These are phyloP conservation scores for Austrolebias charrua DNA, from an alignment of 2,797 vertebrate genomes.

Conservation along the genomic window DNA sequence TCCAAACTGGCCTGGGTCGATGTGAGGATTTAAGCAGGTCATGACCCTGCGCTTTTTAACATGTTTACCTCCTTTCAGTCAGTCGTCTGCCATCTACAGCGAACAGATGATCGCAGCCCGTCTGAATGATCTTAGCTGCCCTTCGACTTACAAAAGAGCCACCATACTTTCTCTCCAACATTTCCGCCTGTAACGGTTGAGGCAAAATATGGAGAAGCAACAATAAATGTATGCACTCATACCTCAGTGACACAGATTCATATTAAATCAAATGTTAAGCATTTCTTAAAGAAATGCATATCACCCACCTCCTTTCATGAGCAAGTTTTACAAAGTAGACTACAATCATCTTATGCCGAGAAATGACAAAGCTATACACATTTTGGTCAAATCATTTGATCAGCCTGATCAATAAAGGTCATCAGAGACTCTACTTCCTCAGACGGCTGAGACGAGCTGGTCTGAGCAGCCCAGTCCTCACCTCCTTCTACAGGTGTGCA, in stretches of 20 bases:
- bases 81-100: constrained; percentile 16
- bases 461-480: no score
- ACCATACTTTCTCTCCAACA: constrained; percentile 95
- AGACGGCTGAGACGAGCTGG: no score
- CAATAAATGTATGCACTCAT: background rate
- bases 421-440: no score
- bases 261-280: no score
- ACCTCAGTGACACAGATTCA: background rate
- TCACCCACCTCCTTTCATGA: no score
- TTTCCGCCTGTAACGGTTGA: constrained; percentile 84
- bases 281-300: no score
- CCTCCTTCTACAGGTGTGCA: no score
- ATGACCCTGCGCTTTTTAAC: constrained; percentile 23
- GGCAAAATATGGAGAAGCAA: background rate
- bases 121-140: constrained; percentile 92
- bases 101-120: constrained; percentile 36
- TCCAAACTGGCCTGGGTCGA: constrained; percentile 14
- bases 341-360: no score
- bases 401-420: no score
- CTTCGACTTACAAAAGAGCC: constrained; percentile 92
- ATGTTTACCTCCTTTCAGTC: constrained; percentile 13
- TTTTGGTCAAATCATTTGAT: no score
- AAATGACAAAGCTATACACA: no score
- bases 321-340: no score
- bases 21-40: constrained; percentile 23